These are phyloP conservation scores for Protonemura montana DNA, from an alignment of 2,888 invertebrate species.

Conservation along the genomic window DNA sequence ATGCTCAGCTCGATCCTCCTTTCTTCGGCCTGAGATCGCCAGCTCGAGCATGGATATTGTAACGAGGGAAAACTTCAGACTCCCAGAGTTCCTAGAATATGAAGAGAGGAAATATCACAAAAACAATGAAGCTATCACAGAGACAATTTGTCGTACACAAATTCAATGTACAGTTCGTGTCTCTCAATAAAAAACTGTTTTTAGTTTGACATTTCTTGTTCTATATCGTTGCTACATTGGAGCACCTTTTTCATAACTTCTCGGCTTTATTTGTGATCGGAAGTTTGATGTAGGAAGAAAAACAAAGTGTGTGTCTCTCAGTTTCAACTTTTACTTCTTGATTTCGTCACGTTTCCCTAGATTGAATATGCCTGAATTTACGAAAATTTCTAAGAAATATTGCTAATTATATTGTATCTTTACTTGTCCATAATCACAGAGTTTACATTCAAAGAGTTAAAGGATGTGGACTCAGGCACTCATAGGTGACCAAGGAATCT, in stretches of 20 bases:
- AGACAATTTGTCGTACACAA: background rate
- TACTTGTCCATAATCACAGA: too few species aligned
- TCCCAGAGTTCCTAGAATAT: background rate
- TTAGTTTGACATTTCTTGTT: background rate
- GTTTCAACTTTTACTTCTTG: background rate
- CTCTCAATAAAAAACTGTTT: background rate
- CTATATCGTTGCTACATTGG: background rate
- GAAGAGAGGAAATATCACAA: background rate
- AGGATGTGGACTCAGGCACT: too few species aligned
- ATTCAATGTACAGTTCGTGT: background rate
- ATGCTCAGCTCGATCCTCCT: conserved; percentile 7
- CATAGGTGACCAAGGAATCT: too few species aligned
- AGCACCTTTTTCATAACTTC: background rate
- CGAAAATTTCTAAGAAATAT: too few species aligned
- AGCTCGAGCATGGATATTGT: background rate
- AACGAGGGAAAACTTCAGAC: background rate
- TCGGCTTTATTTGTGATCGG: background rate
- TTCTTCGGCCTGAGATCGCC: background rate
- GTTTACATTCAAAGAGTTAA: too few species aligned
- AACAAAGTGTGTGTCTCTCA: background rate
- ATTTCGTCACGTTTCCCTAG: background rate
- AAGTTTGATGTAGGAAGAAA: background rate
- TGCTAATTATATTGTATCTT: too few species aligned
- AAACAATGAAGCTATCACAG: background rate
- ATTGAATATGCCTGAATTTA: background rate